Percentiles rank a stretch among this genome's conserved stretches.
These are phyloP conservation scores for Notocelia uddmanniana DNA, from an alignment of 2,888 invertebrate genomes.

Conservation along the genomic window DNA sequence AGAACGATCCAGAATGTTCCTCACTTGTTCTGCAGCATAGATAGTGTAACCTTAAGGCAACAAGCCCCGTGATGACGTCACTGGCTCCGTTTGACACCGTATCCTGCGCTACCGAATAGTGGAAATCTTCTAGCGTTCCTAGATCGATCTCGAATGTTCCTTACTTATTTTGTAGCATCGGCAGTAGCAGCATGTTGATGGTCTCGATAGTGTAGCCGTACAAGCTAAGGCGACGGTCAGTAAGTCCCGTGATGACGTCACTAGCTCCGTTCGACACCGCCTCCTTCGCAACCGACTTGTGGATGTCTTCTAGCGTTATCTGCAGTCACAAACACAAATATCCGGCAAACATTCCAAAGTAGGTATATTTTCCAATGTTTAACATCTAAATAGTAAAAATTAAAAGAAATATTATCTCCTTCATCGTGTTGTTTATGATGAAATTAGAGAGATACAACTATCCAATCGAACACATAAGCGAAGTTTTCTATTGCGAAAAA, in stretches of 20 bases:
- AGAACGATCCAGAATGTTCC: slow-evolving; percentile 51
- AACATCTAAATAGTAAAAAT: background rate
- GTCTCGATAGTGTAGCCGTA: slow-evolving; percentile 98
- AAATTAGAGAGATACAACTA: background rate
- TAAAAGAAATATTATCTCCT: background rate
- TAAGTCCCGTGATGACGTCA: slow-evolving; percentile 84
- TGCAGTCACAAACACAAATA: slow-evolving; percentile 64
- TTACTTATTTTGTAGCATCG: slow-evolving; percentile 98
- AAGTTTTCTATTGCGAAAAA: slow-evolving; percentile 6
- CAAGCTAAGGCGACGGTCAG: slow-evolving; percentile 94
- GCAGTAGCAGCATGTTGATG: slow-evolving; percentile 96
- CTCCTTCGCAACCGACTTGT: slow-evolving; percentile 76
- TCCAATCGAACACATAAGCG: slow-evolving; percentile 24
- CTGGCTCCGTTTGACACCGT: slow-evolving; percentile 60
- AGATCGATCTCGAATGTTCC: slow-evolving; percentile 51
- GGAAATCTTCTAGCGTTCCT: slow-evolving; percentile 93
- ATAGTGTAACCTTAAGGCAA: slow-evolving; percentile 96
- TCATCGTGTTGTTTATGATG: background rate
- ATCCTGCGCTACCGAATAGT: slow-evolving; percentile 76
- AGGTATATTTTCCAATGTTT: background rate
- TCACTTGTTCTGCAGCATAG: slow-evolving; percentile 98
- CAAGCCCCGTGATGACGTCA: slow-evolving; percentile 86
- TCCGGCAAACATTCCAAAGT: background rate
- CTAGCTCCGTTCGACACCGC: slow-evolving; percentile 60
- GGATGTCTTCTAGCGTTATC: slow-evolving; percentile 94